Percentiles rank a stretch among this genome's conserved stretches.
phyloP scores from a whole-genome alignment of 2,888 invertebrate genomes.

The Anodontia alba region DNA sequence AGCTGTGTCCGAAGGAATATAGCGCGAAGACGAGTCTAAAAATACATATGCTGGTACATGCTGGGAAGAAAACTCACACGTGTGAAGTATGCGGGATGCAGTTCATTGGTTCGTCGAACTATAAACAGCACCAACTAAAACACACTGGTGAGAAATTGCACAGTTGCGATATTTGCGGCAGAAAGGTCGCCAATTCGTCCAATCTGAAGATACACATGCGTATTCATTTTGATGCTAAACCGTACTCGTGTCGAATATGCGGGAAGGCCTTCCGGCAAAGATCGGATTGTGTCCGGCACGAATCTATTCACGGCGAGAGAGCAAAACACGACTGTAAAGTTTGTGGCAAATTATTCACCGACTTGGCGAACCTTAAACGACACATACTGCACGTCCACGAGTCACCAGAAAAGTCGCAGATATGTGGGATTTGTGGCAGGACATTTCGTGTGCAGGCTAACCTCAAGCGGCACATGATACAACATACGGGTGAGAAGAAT shows the following conservation, averaged over 20 bases:
- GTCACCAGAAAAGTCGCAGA: not conserved
- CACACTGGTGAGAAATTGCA: not conserved
- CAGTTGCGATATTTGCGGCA: not conserved
- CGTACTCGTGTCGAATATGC: not conserved
- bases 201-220: slow-evolving; percentile 16
- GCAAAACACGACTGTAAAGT: not conserved
- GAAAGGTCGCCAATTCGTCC: slow-evolving; percentile 4
- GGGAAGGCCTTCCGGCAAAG: not conserved
- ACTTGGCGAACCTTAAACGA: not conserved
- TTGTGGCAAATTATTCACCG: not conserved
- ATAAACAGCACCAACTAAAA: not conserved
- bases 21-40: not conserved
- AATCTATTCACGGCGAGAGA: not conserved
- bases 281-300: not conserved
- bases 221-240: not conserved
- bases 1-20: not conserved
- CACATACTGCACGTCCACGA: not conserved
- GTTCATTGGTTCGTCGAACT: slow-evolving; percentile 3
- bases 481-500: not conserved
- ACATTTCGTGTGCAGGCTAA: not conserved
- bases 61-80: not conserved
- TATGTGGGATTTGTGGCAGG: not conserved
- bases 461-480: not conserved
- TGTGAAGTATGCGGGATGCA: not conserved
- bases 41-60: slow-evolving; percentile 13